Evolutionary conservation across 2,888 invertebrate genomes (phyloP), one percentile per base, ranked within the genome.

Genomic region (Bedellia somnulentella): DNA sequence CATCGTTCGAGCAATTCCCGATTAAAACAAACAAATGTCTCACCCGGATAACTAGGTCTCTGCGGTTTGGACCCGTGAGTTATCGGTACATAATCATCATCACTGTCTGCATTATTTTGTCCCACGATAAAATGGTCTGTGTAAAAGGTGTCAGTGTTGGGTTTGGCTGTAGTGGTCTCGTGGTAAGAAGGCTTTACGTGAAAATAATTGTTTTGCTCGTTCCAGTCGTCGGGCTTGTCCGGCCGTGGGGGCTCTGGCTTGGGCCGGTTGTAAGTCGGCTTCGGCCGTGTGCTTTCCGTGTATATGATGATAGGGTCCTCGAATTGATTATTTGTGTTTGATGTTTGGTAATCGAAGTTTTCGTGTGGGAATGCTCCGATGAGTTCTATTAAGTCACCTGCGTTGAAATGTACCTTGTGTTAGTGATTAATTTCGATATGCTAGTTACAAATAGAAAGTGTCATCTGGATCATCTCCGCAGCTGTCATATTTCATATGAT

Each of bases 381-480:
- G 37, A 77, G 54, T 56, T 77, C 67, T 31, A 77, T 73, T 27
- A 76, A 54, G 38, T 77, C 77, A 70, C 77, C 77, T 77, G 77
- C 61, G 47, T 44, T 50, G 41, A 33, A 47, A 44, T 35, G 35
- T 43, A 34, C 36, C 40, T 39, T 46, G 45, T 33, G 13, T 23
- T 24, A 24, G 24, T 11, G 8, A 6, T 24, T 11, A n/a, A 24
- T 3, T n/a, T n/a, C n/a, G n/a, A n/a, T n/a, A n/a, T 18, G 18
- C n/a, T n/a, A n/a, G n/a, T n/a, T n/a, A n/a, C n/a, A n/a, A n/a
- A n/a, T n/a, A n/a, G n/a, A n/a, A n/a, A n/a, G n/a, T n/a, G n/a
- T n/a, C n/a, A n/a, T n/a, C n/a, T n/a, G n/a, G n/a, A n/a, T n/a
- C n/a, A n/a, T n/a, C n/a, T n/a, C n/a, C n/a, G n/a, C n/a, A n/a